phyloP scores from a whole-genome alignment of 23 tunicate genomes.

The Trididemnum clinides region DNA sequence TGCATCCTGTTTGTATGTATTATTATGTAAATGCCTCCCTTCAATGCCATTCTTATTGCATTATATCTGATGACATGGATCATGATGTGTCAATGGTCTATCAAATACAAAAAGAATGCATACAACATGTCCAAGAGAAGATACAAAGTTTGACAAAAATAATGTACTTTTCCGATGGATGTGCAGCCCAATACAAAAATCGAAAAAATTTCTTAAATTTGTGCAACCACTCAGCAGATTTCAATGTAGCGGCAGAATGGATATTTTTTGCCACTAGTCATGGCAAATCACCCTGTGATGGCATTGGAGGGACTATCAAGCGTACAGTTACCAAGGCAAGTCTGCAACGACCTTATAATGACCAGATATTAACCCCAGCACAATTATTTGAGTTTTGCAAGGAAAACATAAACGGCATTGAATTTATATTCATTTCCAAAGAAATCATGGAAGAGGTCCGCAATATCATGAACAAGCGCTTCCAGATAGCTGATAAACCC shows the following conservation, averaged over 20 bases:
- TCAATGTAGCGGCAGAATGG: slow-evolving; percentile 33
- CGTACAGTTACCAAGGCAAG: slow-evolving; percentile 29
- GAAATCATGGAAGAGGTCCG: slow-evolving; percentile 18
- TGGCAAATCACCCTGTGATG: slow-evolving; percentile 38
- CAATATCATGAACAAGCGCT: slow-evolving; percentile 7
- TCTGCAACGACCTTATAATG: slow-evolving; percentile 27
- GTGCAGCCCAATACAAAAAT: slow-evolving; percentile 63
- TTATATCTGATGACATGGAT: slow-evolving; percentile 32
- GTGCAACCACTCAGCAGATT: slow-evolving; percentile 47
- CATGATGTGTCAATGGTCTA: slow-evolving; percentile 47
- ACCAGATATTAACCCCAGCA: slow-evolving; percentile 31
- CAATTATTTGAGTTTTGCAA: slow-evolving; percentile 24
- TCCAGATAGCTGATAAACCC: slow-evolving; percentile 2
- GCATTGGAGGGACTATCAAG: slow-evolving; percentile 36
- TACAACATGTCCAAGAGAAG: slow-evolving; percentile 20
- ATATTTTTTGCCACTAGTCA: slow-evolving; percentile 35
- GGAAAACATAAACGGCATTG: slow-evolving; percentile 15
- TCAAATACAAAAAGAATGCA: slow-evolving; percentile 33
- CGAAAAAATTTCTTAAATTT: slow-evolving; percentile 36
- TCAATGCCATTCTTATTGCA: slow-evolving; percentile 9
- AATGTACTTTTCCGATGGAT: slow-evolving; percentile 45
- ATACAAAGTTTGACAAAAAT: slow-evolving; percentile 8
- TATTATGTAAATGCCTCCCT: slow-evolving; percentile 11
- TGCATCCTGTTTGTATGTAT: slow-evolving; percentile 51
- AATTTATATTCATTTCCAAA: slow-evolving; percentile 22